A percentile compares a stretch with the other conserved stretches of the same genome.
These are phyloP conservation scores for Lepisosteus oculatus DNA, from an alignment of 2,113 vertebrate genomes.

Conservation along the genomic window DNA sequence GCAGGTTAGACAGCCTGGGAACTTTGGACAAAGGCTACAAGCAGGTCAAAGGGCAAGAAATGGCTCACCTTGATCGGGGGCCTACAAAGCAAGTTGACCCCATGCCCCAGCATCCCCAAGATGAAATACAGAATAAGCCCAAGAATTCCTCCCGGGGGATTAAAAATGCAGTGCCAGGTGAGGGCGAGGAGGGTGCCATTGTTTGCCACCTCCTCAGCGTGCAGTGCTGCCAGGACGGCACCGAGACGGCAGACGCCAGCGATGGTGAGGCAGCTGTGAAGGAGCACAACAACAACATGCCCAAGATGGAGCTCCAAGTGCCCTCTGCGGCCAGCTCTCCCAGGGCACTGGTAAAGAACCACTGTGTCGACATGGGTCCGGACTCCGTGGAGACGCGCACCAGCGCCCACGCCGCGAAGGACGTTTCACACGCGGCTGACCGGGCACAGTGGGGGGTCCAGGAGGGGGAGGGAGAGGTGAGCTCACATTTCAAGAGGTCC, in stretches of 20 bases:
- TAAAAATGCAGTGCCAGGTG: no score
- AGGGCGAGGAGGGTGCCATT: no score
- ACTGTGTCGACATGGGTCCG: conserved; percentile 35
- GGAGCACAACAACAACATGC: conserved; percentile 59
- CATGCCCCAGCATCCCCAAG: background rate
- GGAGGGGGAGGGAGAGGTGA: conserved; percentile 33
- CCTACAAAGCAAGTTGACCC: background rate
- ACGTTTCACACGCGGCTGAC: background rate
- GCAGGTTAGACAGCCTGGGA: conserved; percentile 17
- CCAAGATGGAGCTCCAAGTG: conserved; percentile 30
- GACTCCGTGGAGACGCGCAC: conserved; percentile 29
- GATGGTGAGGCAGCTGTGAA: conserved; percentile 11
- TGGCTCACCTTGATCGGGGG: background rate
- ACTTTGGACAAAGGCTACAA: conserved; percentile 42
- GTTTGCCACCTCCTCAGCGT: conserved; percentile 29
- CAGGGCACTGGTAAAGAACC: conserved; percentile 24
- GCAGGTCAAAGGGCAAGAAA: background rate
- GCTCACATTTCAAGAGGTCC: conserved; percentile 27
- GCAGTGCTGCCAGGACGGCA: conserved; percentile 50
- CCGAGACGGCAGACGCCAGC: conserved; percentile 15
- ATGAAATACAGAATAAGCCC: no score
- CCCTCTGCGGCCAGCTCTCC: conserved; percentile 25
- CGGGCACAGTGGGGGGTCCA: background rate
- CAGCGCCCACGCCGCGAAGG: background rate
- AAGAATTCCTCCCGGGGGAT: background rate